Percentiles rank a stretch among this genome's conserved stretches.
Evolutionary conservation across 2,888 invertebrate species (phyloP).

Genomic region (Pharmacophagus antenor): DNA sequence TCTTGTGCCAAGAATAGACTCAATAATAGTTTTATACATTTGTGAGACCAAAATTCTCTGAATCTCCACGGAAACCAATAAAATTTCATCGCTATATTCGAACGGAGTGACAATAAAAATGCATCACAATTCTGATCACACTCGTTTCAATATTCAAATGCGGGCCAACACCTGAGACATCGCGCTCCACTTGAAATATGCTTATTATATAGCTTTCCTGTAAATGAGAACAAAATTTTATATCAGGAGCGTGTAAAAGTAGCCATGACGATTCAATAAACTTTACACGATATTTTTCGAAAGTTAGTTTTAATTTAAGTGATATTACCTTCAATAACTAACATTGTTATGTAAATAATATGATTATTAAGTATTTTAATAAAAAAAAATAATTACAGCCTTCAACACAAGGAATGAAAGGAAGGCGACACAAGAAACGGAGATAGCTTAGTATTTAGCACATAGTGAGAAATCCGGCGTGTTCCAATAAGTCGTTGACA

Average conservation of each 20-base stretch:
- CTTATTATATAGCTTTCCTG: constrained; percentile 67
- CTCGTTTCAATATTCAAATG: constrained; percentile 73
- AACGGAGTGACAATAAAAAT: constrained; percentile 74
- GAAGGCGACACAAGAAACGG: too few species aligned
- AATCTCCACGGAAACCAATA: constrained; percentile 50
- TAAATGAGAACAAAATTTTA: constrained; percentile 59
- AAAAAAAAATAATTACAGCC: too few species aligned
- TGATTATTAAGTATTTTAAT: too few species aligned
- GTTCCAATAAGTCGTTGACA: too few species aligned
- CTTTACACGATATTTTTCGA: neutral
- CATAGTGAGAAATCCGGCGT: too few species aligned
- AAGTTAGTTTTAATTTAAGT: neutral
- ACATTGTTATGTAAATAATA: too few species aligned
- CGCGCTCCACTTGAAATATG: constrained; percentile 61
- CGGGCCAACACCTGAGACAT: constrained; percentile 70
- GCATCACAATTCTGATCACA: constrained; percentile 79
- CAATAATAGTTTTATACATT: constrained; percentile 41
- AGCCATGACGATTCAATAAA: constrained; percentile 35
- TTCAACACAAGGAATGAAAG: too few species aligned
- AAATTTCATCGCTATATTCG: constrained; percentile 68
- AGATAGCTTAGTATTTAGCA: too few species aligned
- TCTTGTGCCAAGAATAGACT: constrained; percentile 15
- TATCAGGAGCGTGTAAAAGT: constrained; percentile 34
- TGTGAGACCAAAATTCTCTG: constrained; percentile 49
- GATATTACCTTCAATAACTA: too few species aligned